Conservation (phyloP, 2,113 vertebrate species). For the Brienomyrus brachyistius region DNA sequence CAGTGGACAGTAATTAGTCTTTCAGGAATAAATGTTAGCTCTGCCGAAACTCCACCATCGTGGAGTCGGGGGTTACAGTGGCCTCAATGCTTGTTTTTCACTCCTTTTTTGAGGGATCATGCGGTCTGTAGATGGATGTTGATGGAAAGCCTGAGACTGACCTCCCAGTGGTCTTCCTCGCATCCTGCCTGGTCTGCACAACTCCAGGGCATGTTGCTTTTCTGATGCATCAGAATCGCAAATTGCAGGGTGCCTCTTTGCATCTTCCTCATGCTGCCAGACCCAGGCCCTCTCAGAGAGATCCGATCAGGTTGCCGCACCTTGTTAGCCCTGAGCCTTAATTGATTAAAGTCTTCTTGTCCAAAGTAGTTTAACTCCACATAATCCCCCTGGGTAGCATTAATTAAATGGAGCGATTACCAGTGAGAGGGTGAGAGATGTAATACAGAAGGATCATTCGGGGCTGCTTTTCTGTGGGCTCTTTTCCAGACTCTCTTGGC, state of each 20-base stretch:
- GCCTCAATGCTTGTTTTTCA: not conserved
- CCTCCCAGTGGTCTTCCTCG: not conserved
- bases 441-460: slow-evolving; percentile 23
- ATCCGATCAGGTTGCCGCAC: slow-evolving; percentile 26
- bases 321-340: slow-evolving; percentile 24
- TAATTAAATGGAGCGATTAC: slow-evolving; percentile 12
- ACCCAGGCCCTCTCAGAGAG: slow-evolving; percentile 15
- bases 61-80: not conserved
- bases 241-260: slow-evolving; percentile 25
- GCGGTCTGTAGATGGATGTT: not conserved
- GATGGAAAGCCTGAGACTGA: not conserved
- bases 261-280: slow-evolving; percentile 27
- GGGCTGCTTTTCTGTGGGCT: slow-evolving; percentile 24
- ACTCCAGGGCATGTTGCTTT: slow-evolving; percentile 1
- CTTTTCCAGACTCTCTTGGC: slow-evolving; percentile 28
- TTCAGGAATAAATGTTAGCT: not conserved
- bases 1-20: slow-evolving; percentile 21
- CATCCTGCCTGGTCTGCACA: not conserved
- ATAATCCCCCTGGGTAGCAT: slow-evolving; percentile 12
- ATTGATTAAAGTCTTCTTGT: slow-evolving; percentile 32
- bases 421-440: slow-evolving; percentile 19
- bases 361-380: slow-evolving; percentile 20
- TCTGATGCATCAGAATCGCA: slow-evolving; percentile 26
- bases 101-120: not conserved
- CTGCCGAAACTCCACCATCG: not conserved